A percentile compares a stretch with the other conserved stretches of the same genome.
phyloP scores from a whole-genome alignment of 2,888 invertebrate species.

The Rhagophthalmus giganteus region DNA sequence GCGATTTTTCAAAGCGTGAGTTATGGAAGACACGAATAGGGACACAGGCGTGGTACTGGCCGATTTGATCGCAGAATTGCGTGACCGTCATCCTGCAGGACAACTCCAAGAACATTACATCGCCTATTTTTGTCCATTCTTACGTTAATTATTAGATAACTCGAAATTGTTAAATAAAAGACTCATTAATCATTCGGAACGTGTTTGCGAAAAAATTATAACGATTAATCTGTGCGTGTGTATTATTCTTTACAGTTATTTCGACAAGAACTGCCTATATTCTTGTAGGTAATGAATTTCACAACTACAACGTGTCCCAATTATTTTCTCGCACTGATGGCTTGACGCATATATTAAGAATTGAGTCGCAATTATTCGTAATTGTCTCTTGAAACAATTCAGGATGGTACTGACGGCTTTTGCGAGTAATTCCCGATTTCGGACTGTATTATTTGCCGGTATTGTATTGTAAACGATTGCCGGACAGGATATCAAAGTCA shows the following conservation, averaged over 20 bases:
- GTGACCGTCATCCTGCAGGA: slow-evolving; percentile 39
- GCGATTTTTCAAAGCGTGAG: slow-evolving; percentile 28
- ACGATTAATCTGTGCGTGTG: slow-evolving; percentile 29
- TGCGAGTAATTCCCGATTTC: neutral
- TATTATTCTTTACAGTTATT: neutral
- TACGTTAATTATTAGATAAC: slow-evolving; percentile 5
- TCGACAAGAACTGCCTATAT: slow-evolving; percentile 21
- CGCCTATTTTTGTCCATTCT: slow-evolving; percentile 23
- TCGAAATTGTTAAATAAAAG: slow-evolving; percentile 12
- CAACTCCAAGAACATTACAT: slow-evolving; percentile 37
- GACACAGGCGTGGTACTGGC: slow-evolving; percentile 34
- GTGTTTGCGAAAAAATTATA: slow-evolving; percentile 30
- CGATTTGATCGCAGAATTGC: slow-evolving; percentile 41
- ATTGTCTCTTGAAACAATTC: slow-evolving; percentile 39
- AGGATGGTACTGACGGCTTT: slow-evolving; percentile 16
- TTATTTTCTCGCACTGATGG: slow-evolving; percentile 56
- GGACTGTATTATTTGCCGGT: too few species aligned
- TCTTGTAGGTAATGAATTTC: slow-evolving; percentile 53
- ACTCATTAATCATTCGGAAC: slow-evolving; percentile 20
- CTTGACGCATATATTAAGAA: slow-evolving; percentile 54
- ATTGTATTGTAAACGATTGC: too few species aligned
- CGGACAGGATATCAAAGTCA: too few species aligned
- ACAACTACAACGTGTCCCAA: slow-evolving; percentile 55
- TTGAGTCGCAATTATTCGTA: slow-evolving; percentile 51
- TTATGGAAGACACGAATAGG: slow-evolving; percentile 31